phyloP scores from a whole-genome alignment of 2,113 vertebrate genomes.

The Orycteropus afer region DNA sequence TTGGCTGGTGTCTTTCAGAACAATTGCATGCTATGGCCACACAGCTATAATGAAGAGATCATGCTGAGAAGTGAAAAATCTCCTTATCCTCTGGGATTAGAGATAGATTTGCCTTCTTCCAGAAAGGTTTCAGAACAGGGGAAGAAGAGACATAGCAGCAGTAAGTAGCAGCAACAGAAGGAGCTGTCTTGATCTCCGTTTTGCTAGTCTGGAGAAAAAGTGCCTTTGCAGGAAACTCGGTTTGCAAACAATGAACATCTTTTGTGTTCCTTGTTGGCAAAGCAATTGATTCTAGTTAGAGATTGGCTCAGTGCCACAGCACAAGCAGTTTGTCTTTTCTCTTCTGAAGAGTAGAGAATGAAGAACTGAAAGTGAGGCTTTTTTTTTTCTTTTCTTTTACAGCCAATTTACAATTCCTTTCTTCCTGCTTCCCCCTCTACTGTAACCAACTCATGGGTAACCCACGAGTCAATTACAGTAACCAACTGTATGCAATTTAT shows the following conservation, averaged over 20 bases:
- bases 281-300: slow-evolving; percentile 87
- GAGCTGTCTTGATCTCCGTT: slow-evolving; percentile 74
- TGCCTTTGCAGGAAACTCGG: slow-evolving; percentile 70
- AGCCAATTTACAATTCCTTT: slow-evolving; percentile 60
- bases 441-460: slow-evolving; percentile 50
- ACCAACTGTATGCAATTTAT: slow-evolving; percentile 56
- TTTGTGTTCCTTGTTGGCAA: slow-evolving; percentile 87
- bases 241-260: slow-evolving; percentile 90
- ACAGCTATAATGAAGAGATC: slow-evolving; percentile 83
- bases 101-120: slow-evolving; percentile 69
- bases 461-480: no score
- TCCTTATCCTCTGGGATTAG: slow-evolving; percentile 77
- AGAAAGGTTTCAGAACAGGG: not conserved
- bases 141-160: not conserved
- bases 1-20: slow-evolving; percentile 77
- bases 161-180: slow-evolving; percentile 68
- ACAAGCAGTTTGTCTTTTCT: slow-evolving; percentile 82
- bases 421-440: slow-evolving; percentile 62
- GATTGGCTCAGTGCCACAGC: slow-evolving; percentile 85
- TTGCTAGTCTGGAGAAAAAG: slow-evolving; percentile 80
- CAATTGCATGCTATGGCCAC: slow-evolving; percentile 71
- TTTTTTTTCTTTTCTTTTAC: slow-evolving; percentile 79
- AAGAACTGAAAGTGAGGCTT: slow-evolving; percentile 74
- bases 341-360: slow-evolving; percentile 77
- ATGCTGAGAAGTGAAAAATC: slow-evolving; percentile 82